A percentile compares a stretch with the other conserved stretches of the same genome.
These are phyloP conservation scores for Zaprionus tsacasi DNA, from an alignment of 1,140 invertebrate species.

Conservation along the genomic window DNA sequence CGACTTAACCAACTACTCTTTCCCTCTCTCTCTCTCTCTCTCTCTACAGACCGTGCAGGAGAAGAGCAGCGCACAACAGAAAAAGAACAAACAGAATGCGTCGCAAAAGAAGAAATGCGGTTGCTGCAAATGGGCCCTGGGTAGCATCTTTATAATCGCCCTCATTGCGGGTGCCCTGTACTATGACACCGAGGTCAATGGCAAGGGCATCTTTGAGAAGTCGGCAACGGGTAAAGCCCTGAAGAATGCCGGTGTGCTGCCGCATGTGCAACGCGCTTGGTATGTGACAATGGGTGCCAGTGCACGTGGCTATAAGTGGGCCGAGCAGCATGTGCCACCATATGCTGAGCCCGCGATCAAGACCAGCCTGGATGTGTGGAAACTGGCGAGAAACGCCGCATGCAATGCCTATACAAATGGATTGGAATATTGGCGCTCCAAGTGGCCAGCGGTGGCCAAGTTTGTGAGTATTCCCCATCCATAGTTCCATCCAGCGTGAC, in stretches of 20 bases:
- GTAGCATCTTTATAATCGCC: slow-evolving; percentile 85
- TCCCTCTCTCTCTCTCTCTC: slow-evolving; percentile 6
- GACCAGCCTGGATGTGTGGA: slow-evolving; percentile 86
- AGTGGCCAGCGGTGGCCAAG: slow-evolving; percentile 87
- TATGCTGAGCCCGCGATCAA: slow-evolving; percentile 87
- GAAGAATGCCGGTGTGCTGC: slow-evolving; percentile 86
- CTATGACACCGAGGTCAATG: slow-evolving; percentile 81
- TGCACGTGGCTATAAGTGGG: slow-evolving; percentile 86
- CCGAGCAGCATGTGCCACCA: slow-evolving; percentile 88
- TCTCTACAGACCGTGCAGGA: slow-evolving; percentile 64
- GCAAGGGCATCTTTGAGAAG: slow-evolving; percentile 79
- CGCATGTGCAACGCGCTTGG: slow-evolving; percentile 87
- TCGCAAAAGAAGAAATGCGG: slow-evolving; percentile 77
- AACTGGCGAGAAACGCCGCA: slow-evolving; percentile 85
- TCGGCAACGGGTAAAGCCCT: slow-evolving; percentile 85
- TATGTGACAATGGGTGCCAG: slow-evolving; percentile 85
- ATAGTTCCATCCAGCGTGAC: slow-evolving; percentile 50
- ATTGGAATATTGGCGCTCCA: slow-evolving; percentile 85
- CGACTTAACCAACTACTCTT: slow-evolving; percentile 7
- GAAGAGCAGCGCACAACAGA: slow-evolving; percentile 78
- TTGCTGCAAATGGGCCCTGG: slow-evolving; percentile 86
- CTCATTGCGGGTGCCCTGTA: slow-evolving; percentile 84
- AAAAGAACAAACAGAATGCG: slow-evolving; percentile 73
- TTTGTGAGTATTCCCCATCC: slow-evolving; percentile 86
- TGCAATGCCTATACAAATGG: slow-evolving; percentile 85